A percentile compares a stretch with the other conserved stretches of the same genome.
These are phyloP conservation scores for Crioceris asparagi DNA, from an alignment of 2,888 invertebrate genomes.

Conservation along the genomic window DNA sequence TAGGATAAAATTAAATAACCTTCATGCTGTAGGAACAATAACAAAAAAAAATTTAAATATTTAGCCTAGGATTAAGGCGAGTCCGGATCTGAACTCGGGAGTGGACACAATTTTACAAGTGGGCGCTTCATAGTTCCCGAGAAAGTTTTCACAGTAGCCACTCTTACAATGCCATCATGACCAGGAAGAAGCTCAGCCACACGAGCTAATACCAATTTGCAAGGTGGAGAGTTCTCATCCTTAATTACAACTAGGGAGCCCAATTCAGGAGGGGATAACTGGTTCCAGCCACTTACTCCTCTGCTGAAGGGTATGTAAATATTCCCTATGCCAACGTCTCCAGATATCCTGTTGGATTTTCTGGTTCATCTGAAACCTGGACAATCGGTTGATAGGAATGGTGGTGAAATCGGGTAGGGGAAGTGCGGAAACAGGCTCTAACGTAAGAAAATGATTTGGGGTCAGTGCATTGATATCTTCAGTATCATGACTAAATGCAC, in stretches of 20 bases:
- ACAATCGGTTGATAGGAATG: conserved; percentile 2
- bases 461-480: conserved; percentile 3
- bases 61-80: no score
- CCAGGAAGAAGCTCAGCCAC: neutral
- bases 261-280: neutral
- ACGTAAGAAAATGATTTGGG: conserved; percentile 6
- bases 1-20: no score
- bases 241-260: neutral
- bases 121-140: neutral
- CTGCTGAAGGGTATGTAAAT: conserved; percentile 19
- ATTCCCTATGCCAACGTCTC: conserved; percentile 21
- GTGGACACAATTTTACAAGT: neutral
- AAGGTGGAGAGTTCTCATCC: neutral
- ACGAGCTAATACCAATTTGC: neutral
- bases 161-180: neutral
- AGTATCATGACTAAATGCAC: neutral
- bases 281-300: conserved; percentile 11
- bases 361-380: conserved; percentile 20
- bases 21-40: no score
- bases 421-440: conserved; percentile 1
- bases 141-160: neutral
- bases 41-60: no score
- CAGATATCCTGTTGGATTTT: conserved; percentile 20
- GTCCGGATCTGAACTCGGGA: no score
- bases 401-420: neutral